A percentile compares a stretch with the other conserved stretches of the same genome.
Conservation (phyloP, 1,140 invertebrate genomes). For the Trichoplusia ni region DNA sequence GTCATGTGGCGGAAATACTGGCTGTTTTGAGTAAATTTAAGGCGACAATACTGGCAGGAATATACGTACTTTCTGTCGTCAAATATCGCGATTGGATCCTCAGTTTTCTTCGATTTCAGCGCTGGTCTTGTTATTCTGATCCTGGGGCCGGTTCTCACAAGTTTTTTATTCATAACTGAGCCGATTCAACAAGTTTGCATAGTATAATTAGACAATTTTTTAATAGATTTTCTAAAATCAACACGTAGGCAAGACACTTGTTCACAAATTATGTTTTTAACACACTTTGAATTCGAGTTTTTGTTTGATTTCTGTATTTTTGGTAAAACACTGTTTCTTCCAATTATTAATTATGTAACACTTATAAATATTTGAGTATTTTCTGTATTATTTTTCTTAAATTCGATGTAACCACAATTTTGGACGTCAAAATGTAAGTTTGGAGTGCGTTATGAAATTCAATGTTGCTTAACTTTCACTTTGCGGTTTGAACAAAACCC, state of each 20-base stretch:
- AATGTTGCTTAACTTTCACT: slow-evolving; percentile 3
- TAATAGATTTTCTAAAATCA: slow-evolving; percentile 14
- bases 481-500: not conserved
- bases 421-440: slow-evolving; percentile 20
- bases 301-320: not conserved
- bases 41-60: slow-evolving; percentile 71
- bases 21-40: slow-evolving; percentile 73
- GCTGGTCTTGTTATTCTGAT: slow-evolving; percentile 63
- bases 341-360: not conserved
- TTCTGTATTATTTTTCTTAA: slow-evolving; percentile 16
- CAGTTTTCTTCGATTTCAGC: slow-evolving; percentile 41
- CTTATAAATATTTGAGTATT: slow-evolving; percentile 21
- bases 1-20: slow-evolving; percentile 75
- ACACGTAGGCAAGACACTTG: slow-evolving; percentile 49
- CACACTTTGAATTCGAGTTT: not conserved
- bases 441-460: slow-evolving; percentile 23
- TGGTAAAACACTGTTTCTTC: not conserved
- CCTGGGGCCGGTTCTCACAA: slow-evolving; percentile 66
- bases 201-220: not conserved
- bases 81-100: slow-evolving; percentile 42
- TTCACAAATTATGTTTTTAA: not conserved
- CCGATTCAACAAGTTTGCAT: slow-evolving; percentile 26
- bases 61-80: slow-evolving; percentile 63
- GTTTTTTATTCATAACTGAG: slow-evolving; percentile 73
- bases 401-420: slow-evolving; percentile 16